phyloP scores from a whole-genome alignment of 2,113 vertebrate species.

The Vidua macroura region DNA sequence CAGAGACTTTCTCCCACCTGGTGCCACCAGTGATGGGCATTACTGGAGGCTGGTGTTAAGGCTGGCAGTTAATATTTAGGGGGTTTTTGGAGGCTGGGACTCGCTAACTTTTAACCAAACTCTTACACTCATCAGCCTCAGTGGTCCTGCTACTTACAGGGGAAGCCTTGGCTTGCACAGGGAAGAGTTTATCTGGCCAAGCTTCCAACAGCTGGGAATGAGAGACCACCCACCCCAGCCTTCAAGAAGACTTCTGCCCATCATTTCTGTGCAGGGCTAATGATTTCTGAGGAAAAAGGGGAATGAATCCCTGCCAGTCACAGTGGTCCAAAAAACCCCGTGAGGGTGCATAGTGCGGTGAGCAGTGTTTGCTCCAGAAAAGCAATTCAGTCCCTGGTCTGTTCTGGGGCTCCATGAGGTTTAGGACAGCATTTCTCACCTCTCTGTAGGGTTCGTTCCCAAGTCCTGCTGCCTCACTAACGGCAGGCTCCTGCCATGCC shows the following conservation, averaged over 20 bases:
- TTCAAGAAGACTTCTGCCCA: background rate
- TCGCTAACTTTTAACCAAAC: background rate
- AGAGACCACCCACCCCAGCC: background rate
- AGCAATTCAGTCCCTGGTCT: background rate
- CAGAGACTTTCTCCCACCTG: background rate
- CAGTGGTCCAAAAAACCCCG: fast-evolving
- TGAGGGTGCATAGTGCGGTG: fast-evolving
- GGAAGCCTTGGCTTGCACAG: background rate
- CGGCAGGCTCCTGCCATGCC: fast-evolving
- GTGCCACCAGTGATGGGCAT: fast-evolving
- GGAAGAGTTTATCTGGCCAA: background rate
- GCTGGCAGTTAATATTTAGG: background rate
- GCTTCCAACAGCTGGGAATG: background rate
- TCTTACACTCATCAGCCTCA: background rate
- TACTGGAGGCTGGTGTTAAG: background rate
- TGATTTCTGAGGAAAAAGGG: background rate
- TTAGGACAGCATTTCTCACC: background rate
- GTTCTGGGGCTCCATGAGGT: background rate
- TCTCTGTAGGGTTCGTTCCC: background rate
- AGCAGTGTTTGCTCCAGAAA: background rate
- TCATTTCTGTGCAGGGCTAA: background rate
- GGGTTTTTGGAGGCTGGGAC: background rate
- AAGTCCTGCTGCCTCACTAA: background rate
- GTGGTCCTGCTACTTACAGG: background rate
- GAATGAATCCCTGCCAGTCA: background rate